Conservation (phyloP, 2,113 vertebrate genomes). For the Tamias sibiricus region DNA sequence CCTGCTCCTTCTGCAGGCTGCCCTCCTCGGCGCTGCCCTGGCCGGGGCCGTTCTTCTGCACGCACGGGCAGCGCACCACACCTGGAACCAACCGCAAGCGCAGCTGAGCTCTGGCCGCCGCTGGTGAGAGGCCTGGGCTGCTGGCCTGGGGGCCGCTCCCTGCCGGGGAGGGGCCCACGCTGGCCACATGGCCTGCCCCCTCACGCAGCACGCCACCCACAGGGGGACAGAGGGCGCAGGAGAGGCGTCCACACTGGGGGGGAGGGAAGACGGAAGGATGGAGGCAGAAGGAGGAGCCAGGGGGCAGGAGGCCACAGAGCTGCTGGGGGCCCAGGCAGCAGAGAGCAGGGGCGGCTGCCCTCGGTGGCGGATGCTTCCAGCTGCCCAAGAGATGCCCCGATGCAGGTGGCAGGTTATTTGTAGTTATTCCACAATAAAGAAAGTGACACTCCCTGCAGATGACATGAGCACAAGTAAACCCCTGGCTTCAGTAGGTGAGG, state of each 20-base stretch:
- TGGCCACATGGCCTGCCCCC: neutral
- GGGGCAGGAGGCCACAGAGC: fast-evolving
- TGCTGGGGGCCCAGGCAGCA: fast-evolving
- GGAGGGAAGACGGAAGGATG: no score
- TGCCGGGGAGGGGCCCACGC: neutral
- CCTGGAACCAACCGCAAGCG: conserved; percentile 74
- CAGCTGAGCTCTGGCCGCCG: fast-evolving
- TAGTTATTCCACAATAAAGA: neutral
- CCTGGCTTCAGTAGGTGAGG: neutral
- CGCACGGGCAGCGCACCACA: conserved; percentile 86
- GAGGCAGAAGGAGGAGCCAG: no score
- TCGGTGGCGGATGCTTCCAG: neutral
- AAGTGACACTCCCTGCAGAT: neutral
- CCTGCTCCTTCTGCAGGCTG: conserved; percentile 86
- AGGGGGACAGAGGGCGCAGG: no score
- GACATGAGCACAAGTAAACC: neutral
- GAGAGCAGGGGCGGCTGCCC: fast-evolving
- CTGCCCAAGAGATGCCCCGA: neutral
- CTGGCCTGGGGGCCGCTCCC: neutral
- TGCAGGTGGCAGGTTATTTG: neutral
- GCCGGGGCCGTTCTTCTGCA: conserved; percentile 68
- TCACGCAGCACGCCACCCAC: neutral
- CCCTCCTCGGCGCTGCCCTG: conserved; percentile 64
- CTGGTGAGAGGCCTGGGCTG: no score
- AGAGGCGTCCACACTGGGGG: neutral